Conservation (phyloP, 2,888 invertebrate genomes). For the Conomelus anceps region DNA sequence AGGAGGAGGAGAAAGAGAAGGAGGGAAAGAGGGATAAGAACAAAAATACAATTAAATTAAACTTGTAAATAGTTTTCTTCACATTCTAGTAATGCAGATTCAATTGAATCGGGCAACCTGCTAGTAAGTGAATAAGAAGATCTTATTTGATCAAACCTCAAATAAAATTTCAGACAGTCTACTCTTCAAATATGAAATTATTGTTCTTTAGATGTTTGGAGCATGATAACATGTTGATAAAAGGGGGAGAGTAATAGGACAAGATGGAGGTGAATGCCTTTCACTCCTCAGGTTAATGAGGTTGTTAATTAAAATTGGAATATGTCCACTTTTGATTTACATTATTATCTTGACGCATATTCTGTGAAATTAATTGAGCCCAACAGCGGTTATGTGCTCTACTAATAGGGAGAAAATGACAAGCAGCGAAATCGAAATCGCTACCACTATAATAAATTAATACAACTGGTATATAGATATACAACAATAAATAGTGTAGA, state of each 20-base stretch:
- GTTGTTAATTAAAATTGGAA: background rate
- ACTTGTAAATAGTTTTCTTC: too few species aligned
- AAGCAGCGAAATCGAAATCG: background rate
- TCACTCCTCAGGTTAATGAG: background rate
- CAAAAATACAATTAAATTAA: background rate
- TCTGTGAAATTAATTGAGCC: background rate
- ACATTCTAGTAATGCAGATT: too few species aligned
- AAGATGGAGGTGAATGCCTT: too few species aligned
- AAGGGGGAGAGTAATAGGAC: too few species aligned
- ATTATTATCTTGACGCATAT: background rate
- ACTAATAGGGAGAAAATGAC: background rate
- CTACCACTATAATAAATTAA: background rate
- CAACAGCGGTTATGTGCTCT: background rate
- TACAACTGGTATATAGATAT: background rate
- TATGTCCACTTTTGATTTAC: background rate
- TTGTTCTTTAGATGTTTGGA: too few species aligned
- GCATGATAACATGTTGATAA: too few species aligned
- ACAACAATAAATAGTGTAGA: background rate
- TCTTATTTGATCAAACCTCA: too few species aligned
- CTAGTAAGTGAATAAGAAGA: too few species aligned
- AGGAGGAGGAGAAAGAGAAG: background rate
- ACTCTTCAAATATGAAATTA: too few species aligned
- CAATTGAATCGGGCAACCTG: too few species aligned
- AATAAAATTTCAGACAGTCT: too few species aligned
- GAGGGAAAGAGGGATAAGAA: background rate